A percentile compares a stretch with the other conserved stretches of the same genome.
Evolutionary conservation across 2,888 invertebrate genomes (phyloP).

Genomic region (Cotesia congregata): DNA sequence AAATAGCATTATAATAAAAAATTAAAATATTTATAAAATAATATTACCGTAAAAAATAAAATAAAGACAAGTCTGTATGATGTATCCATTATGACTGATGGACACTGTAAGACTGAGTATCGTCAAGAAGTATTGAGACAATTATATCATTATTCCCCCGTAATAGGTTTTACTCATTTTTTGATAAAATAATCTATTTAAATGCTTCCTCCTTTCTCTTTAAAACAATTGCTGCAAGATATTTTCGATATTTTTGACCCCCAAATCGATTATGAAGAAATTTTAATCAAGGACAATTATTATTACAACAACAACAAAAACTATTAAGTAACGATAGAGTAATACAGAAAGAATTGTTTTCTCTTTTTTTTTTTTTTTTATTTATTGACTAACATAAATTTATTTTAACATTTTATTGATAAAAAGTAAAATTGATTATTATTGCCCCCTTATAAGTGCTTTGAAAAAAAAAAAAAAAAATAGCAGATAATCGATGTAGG

Average conservation of each 20-base stretch:
- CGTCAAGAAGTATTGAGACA: neutral
- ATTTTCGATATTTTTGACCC: constrained; percentile 20
- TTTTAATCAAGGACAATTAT: constrained; percentile 9
- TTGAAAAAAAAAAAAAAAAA: too few species aligned
- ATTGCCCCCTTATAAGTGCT: too few species aligned
- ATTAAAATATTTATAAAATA: neutral
- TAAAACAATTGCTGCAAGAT: constrained; percentile 40
- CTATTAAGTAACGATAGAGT: neutral
- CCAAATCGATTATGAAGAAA: neutral
- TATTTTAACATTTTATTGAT: neutral
- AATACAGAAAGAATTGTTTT: neutral
- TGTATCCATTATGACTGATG: neutral
- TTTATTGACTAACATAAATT: neutral
- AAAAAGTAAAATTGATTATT: too few species aligned
- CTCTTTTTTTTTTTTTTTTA: neutral
- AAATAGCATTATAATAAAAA: neutral
- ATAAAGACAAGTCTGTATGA: neutral
- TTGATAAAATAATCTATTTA: neutral
- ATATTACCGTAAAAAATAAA: neutral
- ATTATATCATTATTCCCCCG: constrained; percentile 22
- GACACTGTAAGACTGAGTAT: neutral
- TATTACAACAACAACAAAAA: neutral
- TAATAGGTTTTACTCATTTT: neutral
- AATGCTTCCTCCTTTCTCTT: constrained; percentile 68
- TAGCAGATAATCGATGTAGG: too few species aligned